These are phyloP conservation scores for Tethea ocularis DNA, from an alignment of 2,888 invertebrate species.

Conservation along the genomic window DNA sequence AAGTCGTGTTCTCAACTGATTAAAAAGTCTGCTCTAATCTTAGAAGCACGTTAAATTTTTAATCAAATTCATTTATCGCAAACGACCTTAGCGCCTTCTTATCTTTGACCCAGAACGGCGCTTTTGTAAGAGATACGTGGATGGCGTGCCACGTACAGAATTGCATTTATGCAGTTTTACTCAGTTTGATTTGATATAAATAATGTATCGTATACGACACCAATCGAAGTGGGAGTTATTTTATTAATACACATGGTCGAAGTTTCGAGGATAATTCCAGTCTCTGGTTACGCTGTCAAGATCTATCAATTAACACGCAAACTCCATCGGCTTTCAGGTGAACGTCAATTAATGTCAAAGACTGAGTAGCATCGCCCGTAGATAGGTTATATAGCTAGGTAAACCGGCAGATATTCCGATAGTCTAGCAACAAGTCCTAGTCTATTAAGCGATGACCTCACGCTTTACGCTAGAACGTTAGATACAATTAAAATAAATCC, in stretches of 20 bases:
- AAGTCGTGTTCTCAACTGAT: constrained; percentile 79
- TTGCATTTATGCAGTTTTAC: constrained; percentile 5
- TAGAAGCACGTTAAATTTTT: constrained; percentile 59
- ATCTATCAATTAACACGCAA: constrained; percentile 74
- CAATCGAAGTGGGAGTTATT: not conserved
- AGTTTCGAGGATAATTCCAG: constrained; percentile 38
- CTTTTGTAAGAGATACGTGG: constrained; percentile 16
- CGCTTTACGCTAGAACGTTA: not conserved
- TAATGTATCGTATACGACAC: not conserved
- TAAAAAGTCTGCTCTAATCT: constrained; percentile 75
- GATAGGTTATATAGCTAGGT: constrained; percentile 32
- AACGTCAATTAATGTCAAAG: constrained; percentile 72
- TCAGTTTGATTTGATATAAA: not conserved
- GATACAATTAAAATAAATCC: not conserved
- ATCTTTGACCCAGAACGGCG: constrained; percentile 36
- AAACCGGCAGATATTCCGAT: constrained; percentile 36
- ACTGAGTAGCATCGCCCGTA: constrained; percentile 46
- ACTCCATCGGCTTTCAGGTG: constrained; percentile 70
- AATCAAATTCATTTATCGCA: constrained; percentile 60
- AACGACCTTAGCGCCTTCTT: constrained; percentile 44
- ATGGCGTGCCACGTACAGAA: constrained; percentile 6
- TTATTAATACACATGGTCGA: constrained; percentile 20
- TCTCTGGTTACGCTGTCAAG: constrained; percentile 52
- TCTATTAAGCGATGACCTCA: constrained; percentile 1
- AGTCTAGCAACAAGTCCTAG: constrained; percentile 35